Evolutionary conservation across 2,888 invertebrate species (phyloP).

Genomic region (Notocelia uddmanniana): DNA sequence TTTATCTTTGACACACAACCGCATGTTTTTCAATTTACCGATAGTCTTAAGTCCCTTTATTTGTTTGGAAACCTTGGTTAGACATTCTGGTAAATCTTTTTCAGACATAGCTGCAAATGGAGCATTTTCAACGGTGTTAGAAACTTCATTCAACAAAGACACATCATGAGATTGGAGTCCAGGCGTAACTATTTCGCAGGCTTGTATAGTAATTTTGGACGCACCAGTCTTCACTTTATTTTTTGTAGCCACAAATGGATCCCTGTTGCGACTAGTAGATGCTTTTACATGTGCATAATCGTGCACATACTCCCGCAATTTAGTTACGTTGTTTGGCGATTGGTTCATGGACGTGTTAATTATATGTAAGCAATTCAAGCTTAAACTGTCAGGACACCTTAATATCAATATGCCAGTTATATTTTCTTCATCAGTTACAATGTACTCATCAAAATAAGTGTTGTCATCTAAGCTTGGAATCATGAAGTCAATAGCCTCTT

Average conservation of each 20-base stretch:
- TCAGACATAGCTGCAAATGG: background rate
- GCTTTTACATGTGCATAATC: background rate
- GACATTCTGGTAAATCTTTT: background rate
- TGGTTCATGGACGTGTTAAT: background rate
- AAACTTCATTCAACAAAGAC: background rate
- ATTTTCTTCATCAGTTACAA: too few species aligned
- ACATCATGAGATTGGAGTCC: background rate
- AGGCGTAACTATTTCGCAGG: background rate
- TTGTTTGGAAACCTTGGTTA: too few species aligned
- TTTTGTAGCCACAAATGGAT: too few species aligned
- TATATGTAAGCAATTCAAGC: background rate
- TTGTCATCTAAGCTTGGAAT: too few species aligned
- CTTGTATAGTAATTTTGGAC: background rate
- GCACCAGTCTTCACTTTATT: background rate
- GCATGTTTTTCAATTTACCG: too few species aligned
- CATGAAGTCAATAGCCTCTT: too few species aligned
- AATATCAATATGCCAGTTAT: too few species aligned
- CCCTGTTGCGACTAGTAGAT: constrained; percentile 5
- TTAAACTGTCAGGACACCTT: too few species aligned
- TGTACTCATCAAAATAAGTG: too few species aligned
- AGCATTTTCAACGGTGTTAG: background rate
- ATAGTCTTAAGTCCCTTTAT: too few species aligned
- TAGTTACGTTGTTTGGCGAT: too few species aligned
- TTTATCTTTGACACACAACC: too few species aligned
- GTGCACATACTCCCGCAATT: background rate